phyloP scores from a whole-genome alignment of 1,140 invertebrate species.

The Sitobion miscanthi region DNA sequence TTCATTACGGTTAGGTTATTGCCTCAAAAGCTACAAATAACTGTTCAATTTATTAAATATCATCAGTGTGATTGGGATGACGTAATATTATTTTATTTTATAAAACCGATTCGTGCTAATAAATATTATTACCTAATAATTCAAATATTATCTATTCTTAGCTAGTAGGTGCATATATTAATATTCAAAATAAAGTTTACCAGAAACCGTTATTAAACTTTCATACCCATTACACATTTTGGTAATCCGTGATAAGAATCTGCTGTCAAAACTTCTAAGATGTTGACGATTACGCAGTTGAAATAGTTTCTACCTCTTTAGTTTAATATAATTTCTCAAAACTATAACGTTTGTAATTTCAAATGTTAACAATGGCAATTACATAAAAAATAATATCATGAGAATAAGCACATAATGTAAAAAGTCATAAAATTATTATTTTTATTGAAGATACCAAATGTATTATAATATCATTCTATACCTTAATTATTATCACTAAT shows the following conservation, averaged over 20 bases:
- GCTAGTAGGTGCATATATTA: not conserved
- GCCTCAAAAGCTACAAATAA: not conserved
- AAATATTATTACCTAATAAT: not conserved
- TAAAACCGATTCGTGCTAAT: not conserved
- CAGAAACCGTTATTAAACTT: not conserved
- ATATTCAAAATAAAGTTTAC: constrained; percentile 15
- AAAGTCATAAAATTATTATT: not conserved
- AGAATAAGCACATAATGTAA: not conserved
- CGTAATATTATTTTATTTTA: not conserved
- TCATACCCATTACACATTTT: not conserved
- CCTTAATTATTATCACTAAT: not conserved
- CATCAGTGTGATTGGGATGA: not conserved
- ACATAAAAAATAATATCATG: not conserved
- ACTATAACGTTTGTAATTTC: not conserved
- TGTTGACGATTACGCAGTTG: not conserved
- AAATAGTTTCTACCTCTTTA: not conserved
- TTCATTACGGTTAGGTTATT: not conserved
- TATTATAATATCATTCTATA: too few relatives aligned
- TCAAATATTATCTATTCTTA: not conserved
- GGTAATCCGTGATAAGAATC: not conserved
- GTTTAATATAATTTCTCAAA: not conserved
- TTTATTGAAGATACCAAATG: not conserved
- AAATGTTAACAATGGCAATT: not conserved
- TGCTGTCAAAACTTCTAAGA: not conserved
- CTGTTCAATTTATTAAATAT: not conserved